Percentiles rank a stretch among this genome's conserved stretches.
phyloP scores from a whole-genome alignment of 2,888 invertebrate species.

The Crepidodera aurea region DNA sequence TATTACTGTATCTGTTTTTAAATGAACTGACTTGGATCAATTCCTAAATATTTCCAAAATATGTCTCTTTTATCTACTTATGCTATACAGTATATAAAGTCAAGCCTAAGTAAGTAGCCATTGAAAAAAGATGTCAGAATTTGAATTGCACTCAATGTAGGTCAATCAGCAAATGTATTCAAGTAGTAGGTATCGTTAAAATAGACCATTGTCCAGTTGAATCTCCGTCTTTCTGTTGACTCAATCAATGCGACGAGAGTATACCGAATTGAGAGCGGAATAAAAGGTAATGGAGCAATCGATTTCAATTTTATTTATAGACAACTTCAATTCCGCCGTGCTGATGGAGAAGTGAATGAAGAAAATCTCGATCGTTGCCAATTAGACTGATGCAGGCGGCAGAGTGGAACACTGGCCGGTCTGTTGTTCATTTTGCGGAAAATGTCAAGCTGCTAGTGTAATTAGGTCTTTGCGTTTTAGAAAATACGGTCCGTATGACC shows the following conservation, averaged over 20 bases:
- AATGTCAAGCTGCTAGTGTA: conserved; percentile 25
- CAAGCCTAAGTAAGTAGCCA: too few relatives aligned
- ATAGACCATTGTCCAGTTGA: conserved; percentile 24
- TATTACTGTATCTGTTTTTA: too few relatives aligned
- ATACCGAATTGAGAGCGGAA: conserved; percentile 19
- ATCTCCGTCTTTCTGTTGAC: conserved; percentile 28
- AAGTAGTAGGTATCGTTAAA: conserved; percentile 10
- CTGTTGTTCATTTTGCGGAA: conserved; percentile 22
- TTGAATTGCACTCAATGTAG: background rate
- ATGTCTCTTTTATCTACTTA: too few relatives aligned
- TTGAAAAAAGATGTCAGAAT: background rate
- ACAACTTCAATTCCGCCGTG: conserved; percentile 14
- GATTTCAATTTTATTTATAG: conserved; percentile 27
- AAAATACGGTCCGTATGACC: conserved; percentile 9
- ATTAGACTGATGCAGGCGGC: conserved; percentile 20
- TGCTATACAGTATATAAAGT: too few relatives aligned
- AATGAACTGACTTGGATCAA: too few relatives aligned
- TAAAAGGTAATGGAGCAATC: conserved; percentile 28
- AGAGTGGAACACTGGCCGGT: conserved; percentile 6
- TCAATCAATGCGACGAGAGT: conserved; percentile 19
- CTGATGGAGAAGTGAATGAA: conserved; percentile 18
- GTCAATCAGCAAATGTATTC: conserved; percentile 23
- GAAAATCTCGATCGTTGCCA: conserved; percentile 21
- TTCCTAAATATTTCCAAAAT: too few relatives aligned
- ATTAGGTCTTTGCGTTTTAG: conserved; percentile 22